Conservation (phyloP, 2,797 vertebrate genomes). For the Toxotes lorentzi region DNA sequence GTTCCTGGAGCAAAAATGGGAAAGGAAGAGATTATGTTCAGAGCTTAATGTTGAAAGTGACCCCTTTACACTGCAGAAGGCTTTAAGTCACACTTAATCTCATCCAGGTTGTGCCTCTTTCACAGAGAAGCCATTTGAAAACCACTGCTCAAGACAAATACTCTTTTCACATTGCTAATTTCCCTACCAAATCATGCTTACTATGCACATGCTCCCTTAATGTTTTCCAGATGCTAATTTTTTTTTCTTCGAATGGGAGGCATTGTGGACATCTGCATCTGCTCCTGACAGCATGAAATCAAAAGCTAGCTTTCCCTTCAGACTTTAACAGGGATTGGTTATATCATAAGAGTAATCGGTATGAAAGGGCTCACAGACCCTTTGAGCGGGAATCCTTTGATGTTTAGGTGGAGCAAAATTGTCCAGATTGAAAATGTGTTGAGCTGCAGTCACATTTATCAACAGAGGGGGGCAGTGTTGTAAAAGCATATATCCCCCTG, state of each 20-base stretch:
- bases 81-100: slow-evolving; percentile 50
- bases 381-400: slow-evolving; percentile 67
- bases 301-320: slow-evolving; percentile 58
- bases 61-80: slow-evolving; percentile 44
- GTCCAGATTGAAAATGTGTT: slow-evolving; percentile 53
- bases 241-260: slow-evolving; percentile 10
- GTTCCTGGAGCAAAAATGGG: slow-evolving; percentile 57
- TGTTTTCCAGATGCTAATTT: slow-evolving; percentile 52
- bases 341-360: slow-evolving; percentile 68
- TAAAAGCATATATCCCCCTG: slow-evolving; percentile 63
- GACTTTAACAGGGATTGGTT: slow-evolving; percentile 56
- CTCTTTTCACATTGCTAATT: slow-evolving; percentile 43
- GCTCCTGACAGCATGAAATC: slow-evolving; percentile 54
- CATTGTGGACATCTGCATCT: slow-evolving; percentile 53
- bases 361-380: slow-evolving; percentile 63
- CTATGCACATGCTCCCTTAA: slow-evolving; percentile 12
- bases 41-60: slow-evolving; percentile 71
- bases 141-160: slow-evolving; percentile 23
- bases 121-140: slow-evolving; percentile 40
- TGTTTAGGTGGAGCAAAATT: slow-evolving; percentile 62
- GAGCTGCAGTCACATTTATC: slow-evolving; percentile 38
- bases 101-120: slow-evolving; percentile 50
- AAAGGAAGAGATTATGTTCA: slow-evolving; percentile 64
- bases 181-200: slow-evolving; percentile 21
- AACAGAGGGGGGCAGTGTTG: slow-evolving; percentile 80